Base-by-base conservation (phyloP, 2,888 invertebrate species). In the Drosophila neutralis region DNA sequence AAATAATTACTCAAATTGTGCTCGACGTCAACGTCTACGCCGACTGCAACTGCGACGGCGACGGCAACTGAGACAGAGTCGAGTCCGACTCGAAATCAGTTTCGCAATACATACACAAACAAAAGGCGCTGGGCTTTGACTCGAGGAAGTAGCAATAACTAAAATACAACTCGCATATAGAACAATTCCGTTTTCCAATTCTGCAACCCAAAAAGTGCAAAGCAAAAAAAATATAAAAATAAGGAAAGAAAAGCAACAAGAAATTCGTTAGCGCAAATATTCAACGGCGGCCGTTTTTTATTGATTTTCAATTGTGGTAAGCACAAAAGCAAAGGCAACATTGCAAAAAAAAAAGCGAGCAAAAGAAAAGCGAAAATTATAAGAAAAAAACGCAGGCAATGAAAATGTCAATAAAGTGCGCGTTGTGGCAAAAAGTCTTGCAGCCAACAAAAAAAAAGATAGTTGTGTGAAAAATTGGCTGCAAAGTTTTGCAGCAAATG, bases 41-140 rank as follows among this genome's bases (percentile, higher is more conserved):
- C 31, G 13, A 8, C 49, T 10, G 15, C 51, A 24, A 36, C 76
- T 3, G 29, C 49, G 57, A 58, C 79, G 4, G 18, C 48, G 58
- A 73, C 74, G 27, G 57, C 57, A 61, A 53, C 72, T 21, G 61
- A 42, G 77, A 74, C 70, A 42, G 75, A 78, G 65, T 29, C 74
- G 80, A 73, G 78, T 78, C 72, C 72, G 76, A 80, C 77, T 72
- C 88, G 72, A 84, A 91, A 91, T 90, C 91, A 90, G 92, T 91
- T 92, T 92, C 89, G 91, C 92, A 91, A 91, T 91, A 91, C 92
- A 91, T 91, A 92, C 92, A 91, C 92, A 92, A 91, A 92, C 92
- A 91, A 85, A 91, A 91, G 90, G 91, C 91, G 85, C 87, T 90
- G 76, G 82, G 78, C 78, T 58, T 68, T 78, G 73, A 80, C 83